These are phyloP conservation scores for Amphimallon solstitiale DNA, from an alignment of 2,888 invertebrate species.

Conservation along the genomic window DNA sequence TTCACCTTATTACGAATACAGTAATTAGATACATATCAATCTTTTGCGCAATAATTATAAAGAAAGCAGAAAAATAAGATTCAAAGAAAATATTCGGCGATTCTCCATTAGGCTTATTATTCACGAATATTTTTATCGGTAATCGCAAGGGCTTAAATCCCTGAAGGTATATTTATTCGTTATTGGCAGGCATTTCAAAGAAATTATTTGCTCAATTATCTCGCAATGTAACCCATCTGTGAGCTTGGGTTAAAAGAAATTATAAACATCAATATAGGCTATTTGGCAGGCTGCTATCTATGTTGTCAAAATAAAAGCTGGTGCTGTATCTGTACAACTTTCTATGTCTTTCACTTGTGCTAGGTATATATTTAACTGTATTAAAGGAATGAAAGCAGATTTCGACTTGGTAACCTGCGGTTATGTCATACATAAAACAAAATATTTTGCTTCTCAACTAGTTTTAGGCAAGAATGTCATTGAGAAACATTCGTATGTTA, in stretches of 20 bases:
- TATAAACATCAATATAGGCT: slow-evolving; percentile 84
- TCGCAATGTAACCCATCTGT: slow-evolving; percentile 81
- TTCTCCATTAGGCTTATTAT: slow-evolving; percentile 94
- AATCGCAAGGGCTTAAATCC: slow-evolving; percentile 88
- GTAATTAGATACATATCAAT: slow-evolving; percentile 64
- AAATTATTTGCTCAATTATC: slow-evolving; percentile 94
- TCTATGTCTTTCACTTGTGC: slow-evolving; percentile 97
- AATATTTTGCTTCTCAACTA: slow-evolving; percentile 91
- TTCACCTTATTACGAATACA: slow-evolving; percentile 65
- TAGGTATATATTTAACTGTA: slow-evolving; percentile 81
- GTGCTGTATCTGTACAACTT: slow-evolving; percentile 94
- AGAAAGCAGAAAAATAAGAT: slow-evolving; percentile 68
- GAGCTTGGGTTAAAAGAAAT: slow-evolving; percentile 76
- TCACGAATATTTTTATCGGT: slow-evolving; percentile 90
- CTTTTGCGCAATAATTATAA: slow-evolving; percentile 63
- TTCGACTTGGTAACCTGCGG: slow-evolving; percentile 87
- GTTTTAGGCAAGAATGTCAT: slow-evolving; percentile 87
- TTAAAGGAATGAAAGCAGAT: slow-evolving; percentile 85
- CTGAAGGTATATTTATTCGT: slow-evolving; percentile 84
- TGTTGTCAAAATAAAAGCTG: slow-evolving; percentile 94
- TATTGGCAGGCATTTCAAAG: slow-evolving; percentile 95
- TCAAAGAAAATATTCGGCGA: slow-evolving; percentile 93
- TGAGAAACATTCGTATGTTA: slow-evolving; percentile 89
- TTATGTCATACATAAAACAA: slow-evolving; percentile 85
- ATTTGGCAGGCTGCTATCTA: slow-evolving; percentile 97